Evolutionary conservation across 1,140 invertebrate species (phyloP).

Genomic region (Chrysoperla carnea): DNA sequence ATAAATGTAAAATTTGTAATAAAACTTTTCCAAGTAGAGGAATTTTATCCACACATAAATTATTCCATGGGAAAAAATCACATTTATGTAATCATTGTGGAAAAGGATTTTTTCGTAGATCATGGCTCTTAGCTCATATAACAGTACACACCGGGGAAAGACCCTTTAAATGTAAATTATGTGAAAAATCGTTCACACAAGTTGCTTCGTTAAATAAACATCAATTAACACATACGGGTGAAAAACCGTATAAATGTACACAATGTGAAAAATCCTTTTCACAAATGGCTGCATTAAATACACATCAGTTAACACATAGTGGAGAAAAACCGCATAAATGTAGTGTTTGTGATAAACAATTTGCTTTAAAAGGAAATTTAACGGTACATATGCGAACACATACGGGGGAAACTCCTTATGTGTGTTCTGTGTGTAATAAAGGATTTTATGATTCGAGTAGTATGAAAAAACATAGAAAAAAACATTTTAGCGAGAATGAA

Average conservation of each 20-base stretch:
- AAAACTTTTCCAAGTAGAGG: slow-evolving; percentile 37
- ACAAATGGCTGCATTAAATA: slow-evolving; percentile 9
- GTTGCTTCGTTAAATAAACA: too few species aligned
- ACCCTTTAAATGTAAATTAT: not conserved
- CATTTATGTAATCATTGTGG: too few species aligned
- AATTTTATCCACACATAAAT: slow-evolving; percentile 28
- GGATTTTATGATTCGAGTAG: slow-evolving; percentile 39
- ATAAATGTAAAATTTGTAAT: slow-evolving; percentile 30
- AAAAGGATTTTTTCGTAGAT: too few species aligned
- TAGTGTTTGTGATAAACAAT: slow-evolving; percentile 42
- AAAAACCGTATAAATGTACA: too few species aligned
- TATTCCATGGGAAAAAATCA: slow-evolving; percentile 28
- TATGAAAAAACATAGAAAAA: slow-evolving; percentile 27
- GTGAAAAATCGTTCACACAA: not conserved
- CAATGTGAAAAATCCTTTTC: slow-evolving; percentile 3
- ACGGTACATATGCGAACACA: slow-evolving; percentile 50
- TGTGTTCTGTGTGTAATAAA: slow-evolving; percentile 47
- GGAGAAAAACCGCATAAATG: slow-evolving; percentile 50
- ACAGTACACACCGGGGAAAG: too few species aligned
- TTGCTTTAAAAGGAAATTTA: slow-evolving; percentile 30
- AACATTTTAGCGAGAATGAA: too few species aligned
- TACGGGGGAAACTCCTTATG: slow-evolving; percentile 56
- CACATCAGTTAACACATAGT: slow-evolving; percentile 17
- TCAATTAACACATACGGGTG: too few species aligned
- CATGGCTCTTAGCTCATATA: too few species aligned